Conservation (phyloP, 2,888 invertebrate species). For the Tetrapedia diversipes region DNA sequence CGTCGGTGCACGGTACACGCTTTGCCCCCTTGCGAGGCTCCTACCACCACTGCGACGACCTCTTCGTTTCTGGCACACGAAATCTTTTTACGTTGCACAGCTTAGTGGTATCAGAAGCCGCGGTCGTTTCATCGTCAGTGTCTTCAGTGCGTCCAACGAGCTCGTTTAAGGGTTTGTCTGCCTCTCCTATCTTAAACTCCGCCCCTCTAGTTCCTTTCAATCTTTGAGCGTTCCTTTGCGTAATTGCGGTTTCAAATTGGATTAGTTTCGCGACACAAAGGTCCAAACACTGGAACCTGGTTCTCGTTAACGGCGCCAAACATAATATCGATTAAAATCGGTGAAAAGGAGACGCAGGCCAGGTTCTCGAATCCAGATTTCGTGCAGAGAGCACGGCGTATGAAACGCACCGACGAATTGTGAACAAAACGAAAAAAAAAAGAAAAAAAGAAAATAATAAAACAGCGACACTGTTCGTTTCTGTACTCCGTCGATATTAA, state of each 20-base stretch:
- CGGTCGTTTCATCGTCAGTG: slow-evolving; percentile 29
- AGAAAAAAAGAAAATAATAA: no score
- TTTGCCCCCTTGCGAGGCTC: slow-evolving; percentile 11
- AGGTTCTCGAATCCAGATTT: not conserved
- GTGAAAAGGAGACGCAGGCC: no score
- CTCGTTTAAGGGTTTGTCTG: slow-evolving; percentile 44
- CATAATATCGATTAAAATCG: no score
- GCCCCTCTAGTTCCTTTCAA: not conserved
- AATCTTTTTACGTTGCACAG: slow-evolving; percentile 30
- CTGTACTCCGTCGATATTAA: slow-evolving; percentile 49
- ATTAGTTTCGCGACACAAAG: not conserved
- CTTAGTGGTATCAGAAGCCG: slow-evolving; percentile 40
- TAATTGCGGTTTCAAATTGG: not conserved
- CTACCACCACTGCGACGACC: slow-evolving; percentile 19
- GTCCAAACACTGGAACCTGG: no score
- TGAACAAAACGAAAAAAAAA: not conserved
- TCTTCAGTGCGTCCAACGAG: slow-evolving; percentile 29
- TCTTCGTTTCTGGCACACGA: slow-evolving; percentile 34
- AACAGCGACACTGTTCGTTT: slow-evolving; percentile 14
- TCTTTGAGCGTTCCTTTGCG: not conserved
- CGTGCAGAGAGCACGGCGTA: not conserved
- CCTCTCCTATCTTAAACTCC: not conserved
- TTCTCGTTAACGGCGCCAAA: no score
- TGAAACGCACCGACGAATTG: slow-evolving; percentile 12
- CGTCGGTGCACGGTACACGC: slow-evolving; percentile 31